A percentile compares a stretch with the other conserved stretches of the same genome.
Evolutionary conservation across 2,888 invertebrate genomes (phyloP).

Genomic region (Gerosis bhagava): DNA sequence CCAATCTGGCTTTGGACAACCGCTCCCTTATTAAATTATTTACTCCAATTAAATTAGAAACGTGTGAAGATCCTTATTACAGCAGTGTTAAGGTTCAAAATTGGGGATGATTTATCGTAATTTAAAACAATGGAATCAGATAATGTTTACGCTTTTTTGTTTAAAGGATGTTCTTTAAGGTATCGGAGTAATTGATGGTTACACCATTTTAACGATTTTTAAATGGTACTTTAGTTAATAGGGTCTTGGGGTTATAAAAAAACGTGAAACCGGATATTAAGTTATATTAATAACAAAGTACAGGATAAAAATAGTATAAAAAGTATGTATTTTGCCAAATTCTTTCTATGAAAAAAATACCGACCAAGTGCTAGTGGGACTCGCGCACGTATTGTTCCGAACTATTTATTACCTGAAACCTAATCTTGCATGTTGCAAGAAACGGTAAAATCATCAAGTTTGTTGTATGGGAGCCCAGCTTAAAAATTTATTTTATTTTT

Average conservation of each 20-base stretch:
- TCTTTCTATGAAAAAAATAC: too few species aligned
- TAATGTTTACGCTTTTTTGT: constrained; percentile 25
- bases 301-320: too few species aligned
- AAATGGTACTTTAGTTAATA: constrained; percentile 21
- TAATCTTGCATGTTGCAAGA: too few species aligned
- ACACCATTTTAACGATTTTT: constrained; percentile 19
- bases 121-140: constrained; percentile 25
- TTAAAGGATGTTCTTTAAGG: constrained; percentile 25
- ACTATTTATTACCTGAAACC: too few species aligned
- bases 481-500: too few species aligned
- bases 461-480: too few species aligned
- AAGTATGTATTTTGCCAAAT: too few species aligned
- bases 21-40: constrained; percentile 35
- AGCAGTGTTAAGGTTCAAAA: constrained; percentile 3
- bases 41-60: constrained; percentile 31
- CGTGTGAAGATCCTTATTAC: constrained; percentile 30
- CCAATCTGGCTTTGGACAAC: constrained; percentile 43
- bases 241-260: constrained; percentile 1
- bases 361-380: too few species aligned
- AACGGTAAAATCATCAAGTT: too few species aligned
- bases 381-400: too few species aligned
- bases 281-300: too few species aligned
- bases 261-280: too few species aligned
- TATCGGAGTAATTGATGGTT: constrained; percentile 30
- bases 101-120: background rate